Percentiles rank a stretch among this genome's conserved stretches.
phyloP scores from a whole-genome alignment of 1,140 invertebrate genomes.

The Thaumatotibia leucotreta region DNA sequence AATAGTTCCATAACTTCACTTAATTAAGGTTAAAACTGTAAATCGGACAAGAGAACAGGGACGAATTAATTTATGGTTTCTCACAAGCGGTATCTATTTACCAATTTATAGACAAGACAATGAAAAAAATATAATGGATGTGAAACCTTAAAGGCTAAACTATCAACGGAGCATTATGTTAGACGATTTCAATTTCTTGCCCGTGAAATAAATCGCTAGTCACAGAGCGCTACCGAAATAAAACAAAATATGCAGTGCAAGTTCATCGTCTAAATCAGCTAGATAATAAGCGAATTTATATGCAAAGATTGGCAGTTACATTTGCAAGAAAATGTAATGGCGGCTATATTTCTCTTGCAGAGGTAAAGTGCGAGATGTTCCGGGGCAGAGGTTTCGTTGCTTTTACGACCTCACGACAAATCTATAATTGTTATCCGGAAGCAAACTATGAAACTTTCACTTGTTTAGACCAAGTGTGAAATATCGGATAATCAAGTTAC shows the following conservation, averaged over 20 bases:
- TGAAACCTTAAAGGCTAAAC: too few relatives aligned
- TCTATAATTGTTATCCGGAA: conserved; percentile 4
- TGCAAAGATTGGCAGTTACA: background rate
- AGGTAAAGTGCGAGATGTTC: background rate
- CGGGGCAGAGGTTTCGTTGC: background rate
- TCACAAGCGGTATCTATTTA: too few relatives aligned
- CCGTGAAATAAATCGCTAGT: too few relatives aligned
- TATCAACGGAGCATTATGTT: too few relatives aligned
- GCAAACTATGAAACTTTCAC: conserved; percentile 10
- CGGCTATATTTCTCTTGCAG: background rate
- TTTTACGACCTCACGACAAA: background rate
- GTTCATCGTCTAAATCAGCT: background rate
- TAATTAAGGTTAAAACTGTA: too few relatives aligned
- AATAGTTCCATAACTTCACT: too few relatives aligned
- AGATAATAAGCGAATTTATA: conserved; percentile 1
- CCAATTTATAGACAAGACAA: too few relatives aligned
- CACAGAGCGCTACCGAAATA: too few relatives aligned
- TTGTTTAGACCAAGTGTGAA: background rate
- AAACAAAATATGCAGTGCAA: background rate
- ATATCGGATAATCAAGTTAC: background rate
- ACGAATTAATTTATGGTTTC: too few relatives aligned
- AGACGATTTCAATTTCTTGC: too few relatives aligned
- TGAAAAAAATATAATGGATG: too few relatives aligned
- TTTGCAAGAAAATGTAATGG: conserved; percentile 4
- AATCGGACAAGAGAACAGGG: too few relatives aligned